Base-by-base conservation (phyloP, 1,140 invertebrate genomes). In the Centruroides vittatus region DNA sequence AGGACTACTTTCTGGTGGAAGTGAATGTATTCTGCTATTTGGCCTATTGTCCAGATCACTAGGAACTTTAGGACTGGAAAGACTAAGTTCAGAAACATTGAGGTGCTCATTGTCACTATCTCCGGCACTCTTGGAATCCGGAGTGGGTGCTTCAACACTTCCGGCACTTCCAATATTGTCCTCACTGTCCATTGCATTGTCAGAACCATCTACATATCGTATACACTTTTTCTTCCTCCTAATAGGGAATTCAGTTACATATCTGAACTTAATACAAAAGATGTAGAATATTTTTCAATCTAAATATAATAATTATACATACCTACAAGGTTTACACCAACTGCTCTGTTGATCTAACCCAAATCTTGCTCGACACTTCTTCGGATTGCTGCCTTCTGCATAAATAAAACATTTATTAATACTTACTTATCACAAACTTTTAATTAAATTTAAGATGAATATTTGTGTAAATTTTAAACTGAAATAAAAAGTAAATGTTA, bases 311-410 rank as follows among this genome's bases (percentile, higher is more conserved):
- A 41, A 41, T 41, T n/a, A 47, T 51, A 65, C 81, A 78, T 84
- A 96, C 93, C 93, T 93, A 90, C 97, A 99, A 63, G 94, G 96
- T 75, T 99, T 99, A 74, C 97, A 99, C 97, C 97, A 99, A 73
- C 95, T 89, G 78, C 86, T 92, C 76, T 97, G 93, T 74, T 98
- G 92, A 71, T 99, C 93, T 74, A 99, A 82, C 70, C 97, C 97
- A 73, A 95, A 99, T 71, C 95, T 84, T 66, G 97, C 97, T 67
- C 97, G 83, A 76, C 97, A 99, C 76, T 99, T 99, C 78, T 99
- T 99, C 83, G 95, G 89, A 76, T 93, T 95, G 77, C 92, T 93
- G 77, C 90, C 92, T 62, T 78, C 77, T 73, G 68, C 35, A 66
- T 52, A 48, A 48, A n/a, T 23, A 54, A 55, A 5, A 46, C n/a